Base-by-base conservation (phyloP, 2,797 vertebrate genomes). In the Oceanodroma leucorhoa region DNA sequence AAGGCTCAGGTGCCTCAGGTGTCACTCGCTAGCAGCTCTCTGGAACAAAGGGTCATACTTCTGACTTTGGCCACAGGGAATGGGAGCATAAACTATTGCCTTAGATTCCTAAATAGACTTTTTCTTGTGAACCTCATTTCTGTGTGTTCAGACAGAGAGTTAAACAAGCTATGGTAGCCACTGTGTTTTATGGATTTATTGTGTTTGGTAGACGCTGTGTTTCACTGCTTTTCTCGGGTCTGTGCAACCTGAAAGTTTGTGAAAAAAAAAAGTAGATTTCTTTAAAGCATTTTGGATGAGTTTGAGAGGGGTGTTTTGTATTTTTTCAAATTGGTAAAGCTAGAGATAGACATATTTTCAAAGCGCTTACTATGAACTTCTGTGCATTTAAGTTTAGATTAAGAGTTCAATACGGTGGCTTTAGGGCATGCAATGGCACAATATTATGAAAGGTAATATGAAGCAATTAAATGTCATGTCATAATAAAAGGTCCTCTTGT, bases 381-480 rank as follows among this genome's bases (percentile, higher is more conserved):
- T 67, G 11, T 45, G 21, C 24, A 46, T 51, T 89, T 67, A 45
- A 32, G 10, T 61, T 90, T 69, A 66, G 43, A 50, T 17, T 11
- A 17, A 48, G 36, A 82, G 26, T 65, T 92, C n/a, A 38, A 64
- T 86, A 57, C n/a, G 58, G 34, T 93, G 64, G 40, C 62, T 96
- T 96, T 70, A 76, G 43, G 1, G 4, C 19, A 40, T 29, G 4
- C 14, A 53, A 87, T 64, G 75, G 45, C 43, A 89, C 67, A 81
- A 18, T 40, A 81, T 45, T 45, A 46, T 64, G 83, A 94, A 92
- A 94, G 60, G 26, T 60, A 75, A 66, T 81, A 75, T 20, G 54
- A 94, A 88, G 30, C 45, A 83, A 95, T 72, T 27, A 95, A 95
- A 97, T 40, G 12, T 66, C 75, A 78, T 54, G 79, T 34, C 61